Base-by-base conservation (phyloP, 2,797 vertebrate genomes). In the Crenichthys baileyi region DNA sequence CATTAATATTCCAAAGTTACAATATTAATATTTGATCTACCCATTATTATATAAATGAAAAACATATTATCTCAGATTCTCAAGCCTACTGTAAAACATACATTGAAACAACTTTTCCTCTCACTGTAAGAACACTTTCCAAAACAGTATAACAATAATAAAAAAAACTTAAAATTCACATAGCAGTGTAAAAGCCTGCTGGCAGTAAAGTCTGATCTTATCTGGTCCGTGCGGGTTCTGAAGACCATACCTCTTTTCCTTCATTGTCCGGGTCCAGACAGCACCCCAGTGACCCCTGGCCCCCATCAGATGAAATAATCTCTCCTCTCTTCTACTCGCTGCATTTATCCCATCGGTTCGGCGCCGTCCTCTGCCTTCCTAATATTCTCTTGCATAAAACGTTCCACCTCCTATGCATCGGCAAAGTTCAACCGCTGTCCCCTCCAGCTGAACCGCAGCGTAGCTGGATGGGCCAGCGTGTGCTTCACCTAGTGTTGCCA, bases 401-500 rank as follows among this genome's bases (percentile, higher is more conserved):
- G 22, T 44, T 26, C 72, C 1, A 36, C 72, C 72, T 56, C 46
- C n/a, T 71, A 4, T 18, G n/a, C 44, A 29, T 71, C 44, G 2
- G n/a, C 16, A 50, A 71, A 71, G 22, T 53, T 73, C 1, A 41
- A 11, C 9, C 60, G 24, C 41, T 70, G 63, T 44, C 70, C 82
- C 13, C 26, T 77, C 82, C 78, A 79, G 0, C 51, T 83, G 1
- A 83, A 83, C 6, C 60, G 60, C 0, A 63, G 61, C 3, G 0
- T 70, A 0, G 70, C 74, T 3, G 60, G 61, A 7, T 83, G 77
- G 53, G 77, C 77, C 12, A 79, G 70, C 0, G 73, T 73, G 41
- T 67, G 81, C 4, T 83, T 79, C 70, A 83, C 73, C 51, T 83
- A 70, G 1, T 76, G 73, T 3, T 76, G 22, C 73, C 73, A 83